Evolutionary conservation across 2,113 vertebrate species (phyloP).

Genomic region (Malurus alboscapulatus): DNA sequence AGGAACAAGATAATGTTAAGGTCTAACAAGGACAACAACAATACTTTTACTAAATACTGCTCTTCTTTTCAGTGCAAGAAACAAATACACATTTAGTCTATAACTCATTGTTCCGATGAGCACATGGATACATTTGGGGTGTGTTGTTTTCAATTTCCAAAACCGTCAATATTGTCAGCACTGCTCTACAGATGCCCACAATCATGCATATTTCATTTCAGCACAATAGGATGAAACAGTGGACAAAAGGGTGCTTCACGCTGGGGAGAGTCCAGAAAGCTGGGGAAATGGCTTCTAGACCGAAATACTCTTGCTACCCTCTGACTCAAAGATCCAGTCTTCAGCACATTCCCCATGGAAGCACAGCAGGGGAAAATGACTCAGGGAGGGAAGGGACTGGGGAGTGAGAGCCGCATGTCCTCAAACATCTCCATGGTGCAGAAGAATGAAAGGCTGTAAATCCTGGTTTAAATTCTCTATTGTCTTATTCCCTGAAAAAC

Average conservation of each 20-base stretch:
- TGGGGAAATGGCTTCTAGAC: neutral
- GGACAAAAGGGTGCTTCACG: neutral
- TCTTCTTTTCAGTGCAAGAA: neutral
- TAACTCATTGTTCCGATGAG: neutral
- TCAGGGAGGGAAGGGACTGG: neutral
- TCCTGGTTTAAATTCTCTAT: neutral
- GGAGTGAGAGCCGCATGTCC: neutral
- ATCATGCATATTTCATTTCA: neutral
- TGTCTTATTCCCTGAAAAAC: neutral
- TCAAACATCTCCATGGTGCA: neutral
- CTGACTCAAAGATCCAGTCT: neutral
- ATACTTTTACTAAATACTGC: neutral
- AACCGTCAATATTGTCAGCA: neutral
- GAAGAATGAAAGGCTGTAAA: neutral
- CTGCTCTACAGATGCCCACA: neutral
- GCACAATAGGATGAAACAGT: neutral
- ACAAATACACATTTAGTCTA: neutral
- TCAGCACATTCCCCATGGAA: neutral
- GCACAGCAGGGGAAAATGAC: fast-evolving
- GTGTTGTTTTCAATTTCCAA: neutral
- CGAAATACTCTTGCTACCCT: neutral
- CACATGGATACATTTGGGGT: neutral
- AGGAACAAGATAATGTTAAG: slow-evolving; percentile 1
- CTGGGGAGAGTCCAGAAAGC: neutral
- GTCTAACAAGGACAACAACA: slow-evolving; percentile 4